These are phyloP conservation scores for Cryptops parisi DNA, from an alignment of 2,888 invertebrate species.

Conservation along the genomic window DNA sequence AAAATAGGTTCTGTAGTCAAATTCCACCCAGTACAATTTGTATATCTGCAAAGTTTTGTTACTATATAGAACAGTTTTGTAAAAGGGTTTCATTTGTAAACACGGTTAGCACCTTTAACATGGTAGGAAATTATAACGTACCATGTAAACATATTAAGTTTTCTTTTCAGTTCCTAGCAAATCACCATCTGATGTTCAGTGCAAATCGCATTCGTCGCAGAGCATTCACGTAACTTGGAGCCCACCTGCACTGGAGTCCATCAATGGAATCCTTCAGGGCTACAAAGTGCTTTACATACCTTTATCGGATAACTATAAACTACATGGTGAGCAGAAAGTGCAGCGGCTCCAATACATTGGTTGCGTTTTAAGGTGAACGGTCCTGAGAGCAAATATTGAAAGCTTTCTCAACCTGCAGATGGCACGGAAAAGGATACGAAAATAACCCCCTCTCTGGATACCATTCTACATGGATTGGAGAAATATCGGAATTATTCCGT, in stretches of 20 bases:
- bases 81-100: neutral
- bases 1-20: too few species aligned
- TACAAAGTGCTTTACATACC: conserved; percentile 28
- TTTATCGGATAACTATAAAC: conserved; percentile 9
- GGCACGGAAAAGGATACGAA: conserved; percentile 13
- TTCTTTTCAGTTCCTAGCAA: conserved; percentile 30
- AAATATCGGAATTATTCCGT: conserved; percentile 34
- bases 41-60: too few species aligned
- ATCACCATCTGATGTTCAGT: conserved; percentile 30
- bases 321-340: too few species aligned
- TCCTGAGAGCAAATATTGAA: too few species aligned
- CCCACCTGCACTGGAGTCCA: conserved; percentile 29
- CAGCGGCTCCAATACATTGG: too few species aligned
- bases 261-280: conserved; percentile 33
- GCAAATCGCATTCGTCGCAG: conserved; percentile 28
- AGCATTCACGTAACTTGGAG: conserved; percentile 32
- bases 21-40: too few species aligned
- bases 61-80: neutral
- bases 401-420: too few species aligned
- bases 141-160: neutral
- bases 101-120: too few species aligned
- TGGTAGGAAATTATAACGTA: too few species aligned
- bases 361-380: too few species aligned
- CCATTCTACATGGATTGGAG: conserved; percentile 23
- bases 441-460: conserved; percentile 13